phyloP scores from a whole-genome alignment of 2,113 vertebrate species.

The Paramormyrops kingsleyae region DNA sequence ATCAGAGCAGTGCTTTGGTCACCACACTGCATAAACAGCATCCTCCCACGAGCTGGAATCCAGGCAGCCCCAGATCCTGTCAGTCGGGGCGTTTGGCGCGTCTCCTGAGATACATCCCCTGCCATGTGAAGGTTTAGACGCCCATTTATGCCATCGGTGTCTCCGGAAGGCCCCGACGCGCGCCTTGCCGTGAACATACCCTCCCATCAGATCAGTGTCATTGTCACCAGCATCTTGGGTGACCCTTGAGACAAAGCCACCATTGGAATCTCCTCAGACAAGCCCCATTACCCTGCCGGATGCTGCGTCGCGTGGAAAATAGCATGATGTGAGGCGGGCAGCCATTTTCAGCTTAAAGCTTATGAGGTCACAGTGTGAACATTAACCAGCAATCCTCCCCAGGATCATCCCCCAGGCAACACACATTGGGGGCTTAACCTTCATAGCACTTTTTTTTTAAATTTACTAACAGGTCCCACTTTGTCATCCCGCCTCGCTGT shows the following conservation, averaged over 20 bases:
- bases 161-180: not conserved
- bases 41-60: not conserved
- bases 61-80: not conserved
- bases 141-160: not conserved
- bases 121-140: not conserved
- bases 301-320: not conserved
- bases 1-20: not conserved
- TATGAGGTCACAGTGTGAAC: not conserved
- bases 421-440: not conserved
- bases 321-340: not conserved
- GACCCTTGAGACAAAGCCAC: not conserved
- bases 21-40: not conserved
- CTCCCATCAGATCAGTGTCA: not conserved
- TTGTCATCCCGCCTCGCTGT: not conserved
- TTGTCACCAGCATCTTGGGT: not conserved
- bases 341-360: not conserved
- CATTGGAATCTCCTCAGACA: not conserved
- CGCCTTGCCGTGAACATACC: not conserved
- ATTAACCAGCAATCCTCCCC: not conserved
- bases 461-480: not conserved
- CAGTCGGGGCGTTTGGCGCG: not conserved
- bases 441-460: not conserved
- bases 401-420: not conserved
- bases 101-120: not conserved
- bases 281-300: not conserved